Conservation (phyloP, 2,888 invertebrate genomes). For the Dryobota labecula region DNA sequence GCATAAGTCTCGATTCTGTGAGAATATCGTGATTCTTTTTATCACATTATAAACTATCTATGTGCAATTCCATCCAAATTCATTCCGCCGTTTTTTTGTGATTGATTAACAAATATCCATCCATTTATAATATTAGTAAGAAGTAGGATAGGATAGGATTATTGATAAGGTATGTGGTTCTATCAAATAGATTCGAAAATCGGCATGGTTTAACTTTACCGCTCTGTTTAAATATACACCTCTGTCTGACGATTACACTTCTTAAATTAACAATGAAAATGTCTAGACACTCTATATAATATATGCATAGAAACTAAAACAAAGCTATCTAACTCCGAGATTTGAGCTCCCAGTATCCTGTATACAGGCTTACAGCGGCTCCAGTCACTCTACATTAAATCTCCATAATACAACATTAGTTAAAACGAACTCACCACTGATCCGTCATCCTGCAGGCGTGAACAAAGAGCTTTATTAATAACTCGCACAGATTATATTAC, state of each 20-base stretch:
- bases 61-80: no score
- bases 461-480: conserved; percentile 82
- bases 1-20: no score
- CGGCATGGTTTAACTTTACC: background rate
- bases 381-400: conserved; percentile 40
- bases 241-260: background rate
- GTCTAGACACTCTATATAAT: background rate
- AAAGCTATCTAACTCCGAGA: background rate
- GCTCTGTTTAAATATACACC: background rate
- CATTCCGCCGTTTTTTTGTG: no score
- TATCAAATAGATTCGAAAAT: background rate
- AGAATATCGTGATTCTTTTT: no score
- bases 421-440: conserved; percentile 86
- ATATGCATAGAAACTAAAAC: no score
- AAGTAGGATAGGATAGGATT: no score
- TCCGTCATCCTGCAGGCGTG: conserved; percentile 88
- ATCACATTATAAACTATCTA: no score
- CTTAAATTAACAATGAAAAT: background rate
- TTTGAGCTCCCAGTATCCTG: background rate
- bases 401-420: conserved; percentile 57
- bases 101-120: no score
- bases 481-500: conserved; percentile 71
- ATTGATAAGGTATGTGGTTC: background rate
- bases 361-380: conserved; percentile 2
- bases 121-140: no score